A percentile compares a stretch with the other conserved stretches of the same genome.
phyloP scores from a whole-genome alignment of 2,888 invertebrate species.

The Homarus gammarus region DNA sequence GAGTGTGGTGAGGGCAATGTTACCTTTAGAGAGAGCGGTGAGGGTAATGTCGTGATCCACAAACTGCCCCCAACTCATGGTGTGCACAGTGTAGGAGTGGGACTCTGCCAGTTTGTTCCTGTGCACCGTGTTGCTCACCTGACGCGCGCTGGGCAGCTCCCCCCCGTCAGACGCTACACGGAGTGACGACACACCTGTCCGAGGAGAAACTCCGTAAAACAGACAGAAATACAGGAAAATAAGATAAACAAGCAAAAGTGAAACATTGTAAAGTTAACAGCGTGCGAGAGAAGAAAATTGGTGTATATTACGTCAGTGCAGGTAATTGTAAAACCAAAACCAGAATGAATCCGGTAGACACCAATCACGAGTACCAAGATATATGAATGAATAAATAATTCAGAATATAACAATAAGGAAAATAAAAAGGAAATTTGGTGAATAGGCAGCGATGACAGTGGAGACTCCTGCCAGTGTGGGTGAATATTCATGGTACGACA shows the following conservation, averaged over 20 bases:
- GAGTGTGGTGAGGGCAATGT: too few relatives aligned
- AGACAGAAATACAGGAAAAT: not conserved
- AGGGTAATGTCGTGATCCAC: constrained; percentile 79
- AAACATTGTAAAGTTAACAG: not conserved
- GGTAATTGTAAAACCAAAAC: too few relatives aligned
- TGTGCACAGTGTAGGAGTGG: constrained; percentile 80
- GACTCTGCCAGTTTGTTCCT: constrained; percentile 83
- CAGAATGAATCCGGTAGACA: too few relatives aligned
- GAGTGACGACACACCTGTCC: constrained; percentile 84
- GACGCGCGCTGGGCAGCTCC: constrained; percentile 86
- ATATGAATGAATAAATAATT: too few relatives aligned
- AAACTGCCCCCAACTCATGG: constrained; percentile 82
- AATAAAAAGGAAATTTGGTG: too few relatives aligned
- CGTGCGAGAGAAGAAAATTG: not conserved
- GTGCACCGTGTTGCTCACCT: constrained; percentile 85
- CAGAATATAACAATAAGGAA: too few relatives aligned
- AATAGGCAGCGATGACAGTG: too few relatives aligned
- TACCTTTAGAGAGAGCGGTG: constrained; percentile 77
- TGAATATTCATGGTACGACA: too few relatives aligned
- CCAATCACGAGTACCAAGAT: too few relatives aligned
- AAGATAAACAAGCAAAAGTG: not conserved
- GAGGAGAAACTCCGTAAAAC: too few relatives aligned
- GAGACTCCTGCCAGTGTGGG: too few relatives aligned
- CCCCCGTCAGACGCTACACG: constrained; percentile 82
- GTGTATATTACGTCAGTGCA: too few relatives aligned